Evolutionary conservation across 2,113 vertebrate genomes (phyloP), one percentile per base, ranked within the genome.

Genomic region (Phaethornis superciliosus): DNA sequence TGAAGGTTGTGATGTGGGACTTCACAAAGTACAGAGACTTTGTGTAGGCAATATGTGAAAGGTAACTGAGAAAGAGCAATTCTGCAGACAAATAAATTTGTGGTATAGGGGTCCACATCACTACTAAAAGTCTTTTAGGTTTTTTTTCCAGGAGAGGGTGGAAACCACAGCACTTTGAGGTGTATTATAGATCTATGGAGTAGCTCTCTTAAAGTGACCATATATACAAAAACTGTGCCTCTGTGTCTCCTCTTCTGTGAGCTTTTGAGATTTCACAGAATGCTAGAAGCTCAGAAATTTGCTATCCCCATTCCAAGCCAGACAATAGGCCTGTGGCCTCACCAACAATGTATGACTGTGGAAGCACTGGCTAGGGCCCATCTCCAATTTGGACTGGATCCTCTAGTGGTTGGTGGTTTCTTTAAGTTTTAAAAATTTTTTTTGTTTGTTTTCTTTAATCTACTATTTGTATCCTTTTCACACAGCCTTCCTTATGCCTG

Each of bases 381-480:
- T 83, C 52, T 70, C 42, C 64, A 85, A n/a, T 85, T 68, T 88
- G 58, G 30, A 71, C 24, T 70, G 82, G 56, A 91, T 95, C 64
- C 88, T 85, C 30, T 86, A 1, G 0, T 81, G 40, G 40, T 40
- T 40, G 13, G 40, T 40, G 40, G 40, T 11, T 40, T 40, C 12
- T 40, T 40, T 11, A 12, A 12, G 10, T n/a, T n/a, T n/a, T n/a
- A n/a, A n/a, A n/a, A n/a, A n/a, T 40, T 40, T 40, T 40, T 40
- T 40, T 40, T 40, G 40, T 91, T 84, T 89, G n/a, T 0, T 58
- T 89, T 91, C n/a, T n/a, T 90, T 93, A 47, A 93, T 95, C 60
- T 93, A n/a, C 74, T 63, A 37, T 92, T 94, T 71, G n/a, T 90
- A 63, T 94, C 60, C 81, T 89, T 85, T 93, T 91, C 79, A 91